Base-by-base conservation (phyloP, 1,140 invertebrate species). In the Tetranychus cinnabarinus region DNA sequence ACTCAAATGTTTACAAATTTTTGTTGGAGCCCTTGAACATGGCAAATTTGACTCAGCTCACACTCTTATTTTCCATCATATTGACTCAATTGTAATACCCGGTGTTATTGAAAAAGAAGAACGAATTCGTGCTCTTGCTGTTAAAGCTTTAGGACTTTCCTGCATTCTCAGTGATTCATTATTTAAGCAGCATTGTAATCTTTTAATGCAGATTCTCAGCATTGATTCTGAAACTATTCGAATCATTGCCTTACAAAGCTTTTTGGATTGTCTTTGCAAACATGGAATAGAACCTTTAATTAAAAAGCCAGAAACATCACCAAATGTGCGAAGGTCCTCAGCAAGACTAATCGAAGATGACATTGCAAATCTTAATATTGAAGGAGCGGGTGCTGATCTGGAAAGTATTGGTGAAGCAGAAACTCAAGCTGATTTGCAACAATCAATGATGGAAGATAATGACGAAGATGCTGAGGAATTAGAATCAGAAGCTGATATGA, bases 1-100 rank as follows among this genome's bases (percentile, higher is more conserved):
- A 3, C 35, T 45, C 7, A 54, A 55, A 55, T 61, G 60, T 56
- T 35, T 61, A 15, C 50, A 61, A 55, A 61, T 61, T 37, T 61
- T 61, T 46, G 37, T n/a, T 15, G 35, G 50, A 35, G 59, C 50
- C 56, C 52, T 61, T 13, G 60, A 61, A 45, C 46, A 48, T 46
- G 60, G 60, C 8, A 45, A 56, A 34, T 61, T 61, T 46, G 35
- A 23, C 39, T 6, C 15, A n/a, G 33, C 46, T 12, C 45, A 56
- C 34, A 13, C 50, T 4, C 13, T 55, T 34, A 45, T 61, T 13
- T 35, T 31, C 10, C n/a, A 34, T 31, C 60, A 55, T 47, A 61
- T 61, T 10, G 54, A 56, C 12, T 8, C 10, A 42, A 52, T 61
- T 56, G 60, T 61, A 12, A 23, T 61, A 33, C 60, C 60, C 15